Evolutionary conservation across 2,888 invertebrate genomes (phyloP).

Genomic region (Slavum lentiscoides): DNA sequence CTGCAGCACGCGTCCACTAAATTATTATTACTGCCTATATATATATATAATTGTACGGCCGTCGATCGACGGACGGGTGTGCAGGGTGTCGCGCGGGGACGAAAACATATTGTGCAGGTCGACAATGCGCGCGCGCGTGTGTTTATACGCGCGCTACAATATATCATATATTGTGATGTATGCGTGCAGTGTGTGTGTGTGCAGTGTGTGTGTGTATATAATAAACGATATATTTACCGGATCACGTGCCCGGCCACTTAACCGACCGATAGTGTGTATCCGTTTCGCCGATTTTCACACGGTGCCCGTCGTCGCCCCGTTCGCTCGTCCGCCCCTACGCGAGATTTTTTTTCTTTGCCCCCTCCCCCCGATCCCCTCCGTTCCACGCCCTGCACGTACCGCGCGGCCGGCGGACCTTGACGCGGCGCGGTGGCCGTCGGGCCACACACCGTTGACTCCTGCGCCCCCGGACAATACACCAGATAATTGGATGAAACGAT

Average conservation of each 20-base stretch:
- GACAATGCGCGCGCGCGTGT: neutral
- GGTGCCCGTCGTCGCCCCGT: constrained; percentile 10
- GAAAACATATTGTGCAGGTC: constrained; percentile 52
- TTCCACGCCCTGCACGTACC: neutral
- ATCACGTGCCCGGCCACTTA: constrained; percentile 49
- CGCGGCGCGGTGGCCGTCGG: neutral
- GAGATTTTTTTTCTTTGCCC: neutral
- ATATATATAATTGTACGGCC: neutral
- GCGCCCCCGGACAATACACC: constrained; percentile 19
- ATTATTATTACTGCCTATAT: no score
- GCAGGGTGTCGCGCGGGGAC: neutral
- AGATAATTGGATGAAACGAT: constrained; percentile 47
- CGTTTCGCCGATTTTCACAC: constrained; percentile 51
- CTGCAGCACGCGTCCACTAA: constrained; percentile 32
- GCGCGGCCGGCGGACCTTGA: no score
- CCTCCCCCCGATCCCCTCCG: neutral
- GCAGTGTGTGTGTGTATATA: constrained; percentile 11
- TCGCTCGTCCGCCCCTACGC: no score
- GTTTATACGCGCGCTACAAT: neutral
- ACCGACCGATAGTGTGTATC: constrained; percentile 52
- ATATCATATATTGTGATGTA: no score
- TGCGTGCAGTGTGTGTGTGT: neutral
- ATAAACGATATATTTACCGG: constrained; percentile 53
- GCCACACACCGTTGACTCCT: constrained; percentile 31
- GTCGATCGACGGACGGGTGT: neutral